Conservation (phyloP, 1,140 invertebrate genomes). For the Oreohelix idahoensis region DNA sequence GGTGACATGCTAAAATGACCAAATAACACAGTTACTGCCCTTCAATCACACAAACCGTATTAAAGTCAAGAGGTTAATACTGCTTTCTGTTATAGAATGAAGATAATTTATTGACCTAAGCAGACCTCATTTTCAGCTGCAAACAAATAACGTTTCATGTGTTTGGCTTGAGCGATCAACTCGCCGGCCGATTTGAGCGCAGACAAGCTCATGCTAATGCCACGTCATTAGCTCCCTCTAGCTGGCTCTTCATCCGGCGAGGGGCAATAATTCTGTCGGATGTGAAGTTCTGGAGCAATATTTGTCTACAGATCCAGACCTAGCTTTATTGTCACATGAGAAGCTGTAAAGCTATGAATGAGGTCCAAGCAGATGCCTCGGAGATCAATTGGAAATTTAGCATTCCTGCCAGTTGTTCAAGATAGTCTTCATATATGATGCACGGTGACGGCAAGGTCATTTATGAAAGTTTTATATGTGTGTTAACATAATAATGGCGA, state of each 20-base stretch:
- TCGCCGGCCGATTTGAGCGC: not conserved
- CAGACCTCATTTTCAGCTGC: not conserved
- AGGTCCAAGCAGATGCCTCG: not conserved
- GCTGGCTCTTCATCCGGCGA: not conserved
- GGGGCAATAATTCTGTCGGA: constrained; percentile 35
- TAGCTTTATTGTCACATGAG: constrained; percentile 28
- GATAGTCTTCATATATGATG: too few relatives aligned
- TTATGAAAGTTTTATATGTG: too few relatives aligned
- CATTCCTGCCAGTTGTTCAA: not conserved
- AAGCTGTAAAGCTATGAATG: constrained; percentile 24
- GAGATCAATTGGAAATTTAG: not conserved
- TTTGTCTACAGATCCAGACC: constrained; percentile 21
- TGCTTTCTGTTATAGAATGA: not conserved
- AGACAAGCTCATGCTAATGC: constrained; percentile 21
- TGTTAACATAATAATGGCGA: too few relatives aligned
- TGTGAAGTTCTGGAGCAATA: constrained; percentile 32
- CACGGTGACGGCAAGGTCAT: too few relatives aligned
- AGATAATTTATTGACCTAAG: not conserved
- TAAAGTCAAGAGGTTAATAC: constrained; percentile 6
- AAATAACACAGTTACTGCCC: not conserved
- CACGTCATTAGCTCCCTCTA: constrained; percentile 24
- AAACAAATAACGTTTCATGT: constrained; percentile 26
- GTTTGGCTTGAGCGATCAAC: constrained; percentile 1
- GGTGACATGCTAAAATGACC: not conserved
- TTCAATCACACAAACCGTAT: not conserved